Evolutionary conservation across 2,888 invertebrate genomes (phyloP), one percentile per base, ranked within the genome.

Genomic region (Tanypteryx hageni): DNA sequence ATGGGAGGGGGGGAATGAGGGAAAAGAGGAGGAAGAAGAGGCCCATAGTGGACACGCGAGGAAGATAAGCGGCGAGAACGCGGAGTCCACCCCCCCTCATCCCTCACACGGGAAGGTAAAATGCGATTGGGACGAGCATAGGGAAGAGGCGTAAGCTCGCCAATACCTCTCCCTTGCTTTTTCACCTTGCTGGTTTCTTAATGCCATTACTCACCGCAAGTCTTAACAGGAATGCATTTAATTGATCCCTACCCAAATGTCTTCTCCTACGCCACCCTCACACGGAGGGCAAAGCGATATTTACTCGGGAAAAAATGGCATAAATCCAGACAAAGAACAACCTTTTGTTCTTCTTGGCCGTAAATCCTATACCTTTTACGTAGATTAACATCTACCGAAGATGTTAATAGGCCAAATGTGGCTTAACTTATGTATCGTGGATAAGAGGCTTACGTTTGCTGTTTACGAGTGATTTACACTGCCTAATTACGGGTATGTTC

Each of bases 111-210:
- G 2, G 31, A 0, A 31, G 86, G 27, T 16, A 31, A 31, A 61
- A 86, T 76, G 76, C n/a, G 76, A 76, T 76, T 76, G 76, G 5
- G 76, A 76, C 27, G 76, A 13, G 11, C 22, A 13, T 27, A 76
- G 76, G 76, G 76, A 27, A 27, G 44, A 44, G 44, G 5, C 44
- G 1, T 5, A 22, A 22, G 61, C 61, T 61, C 13, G 61, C 61
- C 18, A 61, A 61, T 22, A 44, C 44, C 44, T 57, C 83, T 44
- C 56, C 83, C 14, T 13, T 61, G 64, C 61, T n/a, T 86, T 44
- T 86, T 86, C 86, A 86, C 86, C 61, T 86, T 86, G 61, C 27
- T 86, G 86, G 86, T 86, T 86, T 86, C 86, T 86, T 86, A 86
- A 86, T 86, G 58, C 86, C 59, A 86, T 86, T 86, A 86, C 18